Percentiles rank a stretch among this genome's conserved stretches.
phyloP scores from a whole-genome alignment of 2,797 vertebrate species.

The Poecilia wingei region DNA sequence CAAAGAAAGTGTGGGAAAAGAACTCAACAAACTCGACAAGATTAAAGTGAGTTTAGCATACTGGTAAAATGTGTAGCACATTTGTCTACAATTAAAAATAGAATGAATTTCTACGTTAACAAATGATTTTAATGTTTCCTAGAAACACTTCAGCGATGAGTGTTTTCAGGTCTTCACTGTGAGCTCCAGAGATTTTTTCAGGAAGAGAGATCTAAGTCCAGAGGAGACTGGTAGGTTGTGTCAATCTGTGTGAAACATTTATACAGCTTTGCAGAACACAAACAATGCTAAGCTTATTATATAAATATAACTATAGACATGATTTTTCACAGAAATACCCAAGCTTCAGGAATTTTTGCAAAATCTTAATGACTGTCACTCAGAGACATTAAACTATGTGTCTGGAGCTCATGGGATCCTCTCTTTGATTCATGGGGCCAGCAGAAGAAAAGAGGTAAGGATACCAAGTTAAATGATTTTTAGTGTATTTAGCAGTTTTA shows the following conservation, averaged over 20 bases:
- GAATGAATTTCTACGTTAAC: neutral
- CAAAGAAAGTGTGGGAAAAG: slow-evolving; percentile 15
- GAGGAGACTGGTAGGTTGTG: slow-evolving; percentile 41
- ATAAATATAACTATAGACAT: neutral
- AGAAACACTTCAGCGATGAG: slow-evolving; percentile 56
- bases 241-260: neutral
- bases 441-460: slow-evolving; percentile 17
- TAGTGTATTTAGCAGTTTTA: neutral
- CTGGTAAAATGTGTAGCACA: neutral
- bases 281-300: neutral
- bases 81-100: neutral
- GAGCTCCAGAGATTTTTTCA: slow-evolving; percentile 41
- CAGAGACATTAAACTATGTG: slow-evolving; percentile 46
- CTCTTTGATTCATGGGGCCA: slow-evolving; percentile 52
- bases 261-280: neutral
- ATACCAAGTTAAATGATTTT: neutral
- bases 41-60: slow-evolving; percentile 30
- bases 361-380: slow-evolving; percentile 42
- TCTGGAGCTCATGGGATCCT: slow-evolving; percentile 57
- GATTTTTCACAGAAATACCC: slow-evolving; percentile 51
- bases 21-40: neutral
- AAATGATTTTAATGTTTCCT: neutral
- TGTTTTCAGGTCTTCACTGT: slow-evolving; percentile 57
- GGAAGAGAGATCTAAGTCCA: accelerated
- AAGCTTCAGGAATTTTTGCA: slow-evolving; percentile 32